Conservation (phyloP, 2,888 invertebrate species). For the Epistrophe eligans region DNA sequence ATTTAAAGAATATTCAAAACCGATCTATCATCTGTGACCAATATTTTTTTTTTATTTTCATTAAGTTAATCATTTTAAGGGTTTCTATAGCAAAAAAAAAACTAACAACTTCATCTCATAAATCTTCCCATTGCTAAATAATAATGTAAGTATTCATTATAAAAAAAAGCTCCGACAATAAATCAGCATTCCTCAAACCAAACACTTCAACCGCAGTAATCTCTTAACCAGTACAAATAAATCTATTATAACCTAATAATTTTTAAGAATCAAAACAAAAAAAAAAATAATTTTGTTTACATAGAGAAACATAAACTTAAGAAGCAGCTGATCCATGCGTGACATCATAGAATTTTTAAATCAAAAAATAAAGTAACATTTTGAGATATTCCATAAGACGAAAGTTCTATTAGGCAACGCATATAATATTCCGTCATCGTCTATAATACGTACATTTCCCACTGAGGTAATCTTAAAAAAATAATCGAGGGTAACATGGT, state of each 20-base stretch:
- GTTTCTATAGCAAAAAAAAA: no score
- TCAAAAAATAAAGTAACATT: no score
- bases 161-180: no score
- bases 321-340: neutral
- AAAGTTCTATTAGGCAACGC: neutral
- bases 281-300: neutral
- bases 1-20: no score
- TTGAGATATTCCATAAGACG: neutral
- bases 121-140: no score
- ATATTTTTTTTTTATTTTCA: no score
- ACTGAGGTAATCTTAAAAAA: neutral
- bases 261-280: conserved; percentile 15
- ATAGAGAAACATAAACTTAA: neutral
- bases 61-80: no score
- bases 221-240: neutral
- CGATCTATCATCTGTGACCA: no score
- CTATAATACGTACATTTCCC: neutral
- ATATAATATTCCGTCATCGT: neutral
- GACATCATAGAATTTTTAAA: conserved; percentile 9
- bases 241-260: no score
- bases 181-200: no score
- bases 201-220: neutral
- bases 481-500: neutral
- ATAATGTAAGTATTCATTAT: no score
- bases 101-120: no score